Conservation (phyloP, 2,797 vertebrate genomes). For the Staurois parvus region DNA sequence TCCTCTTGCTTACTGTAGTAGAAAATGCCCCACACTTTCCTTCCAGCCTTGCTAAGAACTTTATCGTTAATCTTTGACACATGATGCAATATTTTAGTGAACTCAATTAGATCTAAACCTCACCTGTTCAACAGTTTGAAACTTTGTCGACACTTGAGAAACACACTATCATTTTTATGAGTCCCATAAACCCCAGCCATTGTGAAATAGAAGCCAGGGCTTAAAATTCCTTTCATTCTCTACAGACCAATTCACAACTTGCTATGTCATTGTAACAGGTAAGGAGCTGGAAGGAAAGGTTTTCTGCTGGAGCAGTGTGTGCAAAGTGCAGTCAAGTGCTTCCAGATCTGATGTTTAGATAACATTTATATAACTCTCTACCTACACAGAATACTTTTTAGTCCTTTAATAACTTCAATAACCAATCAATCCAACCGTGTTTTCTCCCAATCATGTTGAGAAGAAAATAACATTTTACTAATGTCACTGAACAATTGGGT, state of each 20-base stretch:
- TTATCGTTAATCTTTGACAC: constrained; percentile 60
- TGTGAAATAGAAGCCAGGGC: constrained; percentile 33
- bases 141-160: constrained; percentile 26
- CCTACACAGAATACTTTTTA: not conserved
- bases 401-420: not conserved
- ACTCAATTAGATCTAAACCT: constrained; percentile 48
- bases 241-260: constrained; percentile 13
- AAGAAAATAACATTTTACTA: not conserved
- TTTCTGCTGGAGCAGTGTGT: not conserved
- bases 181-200: constrained; percentile 36
- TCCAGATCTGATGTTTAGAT: constrained; percentile 22
- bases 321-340: constrained; percentile 23
- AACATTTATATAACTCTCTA: not conserved
- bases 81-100: constrained; percentile 58
- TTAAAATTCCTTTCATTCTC: constrained; percentile 43
- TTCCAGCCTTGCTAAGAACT: constrained; percentile 6
- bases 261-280: constrained; percentile 23
- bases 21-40: constrained; percentile 34
- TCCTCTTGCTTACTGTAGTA: constrained; percentile 53
- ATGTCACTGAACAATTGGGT: no score
- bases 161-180: constrained; percentile 43
- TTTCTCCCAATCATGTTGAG: not conserved
- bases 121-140: constrained; percentile 46
- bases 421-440: not conserved
- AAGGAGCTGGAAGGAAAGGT: constrained; percentile 13